Conservation (phyloP, 2,888 invertebrate genomes). For the Miltochrista miniata region DNA sequence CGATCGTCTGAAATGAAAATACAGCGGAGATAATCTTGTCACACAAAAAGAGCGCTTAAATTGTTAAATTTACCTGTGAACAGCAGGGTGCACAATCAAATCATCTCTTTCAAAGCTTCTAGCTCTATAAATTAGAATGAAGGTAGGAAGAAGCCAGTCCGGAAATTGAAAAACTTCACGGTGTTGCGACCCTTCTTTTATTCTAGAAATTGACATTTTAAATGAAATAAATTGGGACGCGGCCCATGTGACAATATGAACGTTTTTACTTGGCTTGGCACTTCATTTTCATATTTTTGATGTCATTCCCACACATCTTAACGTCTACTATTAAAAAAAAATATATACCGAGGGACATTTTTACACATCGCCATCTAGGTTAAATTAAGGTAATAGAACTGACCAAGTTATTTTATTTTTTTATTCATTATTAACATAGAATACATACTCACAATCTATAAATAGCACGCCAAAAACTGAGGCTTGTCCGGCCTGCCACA, state of each 20-base stretch:
- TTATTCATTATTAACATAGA: no score
- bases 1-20: constrained; percentile 53
- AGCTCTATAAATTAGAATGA: constrained; percentile 71
- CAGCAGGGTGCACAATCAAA: constrained; percentile 74
- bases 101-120: constrained; percentile 69
- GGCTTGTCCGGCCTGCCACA: no score
- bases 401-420: no score
- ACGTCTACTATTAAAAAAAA: no score
- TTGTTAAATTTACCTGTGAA: constrained; percentile 74
- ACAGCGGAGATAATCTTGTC: constrained; percentile 63
- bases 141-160: constrained; percentile 69
- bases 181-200: constrained; percentile 55
- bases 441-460: no score
- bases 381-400: no score
- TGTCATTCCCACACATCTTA: no score
- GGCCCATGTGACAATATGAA: constrained; percentile 16
- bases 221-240: constrained; percentile 51
- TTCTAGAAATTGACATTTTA: constrained; percentile 68
- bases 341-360: no score
- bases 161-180: constrained; percentile 81
- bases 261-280: constrained; percentile 25
- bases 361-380: no score
- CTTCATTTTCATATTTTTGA: no score
- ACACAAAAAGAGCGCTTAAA: constrained; percentile 72
- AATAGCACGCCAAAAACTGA: no score